Conservation (phyloP, 1,140 invertebrate genomes). For the Pissodes strobi region DNA sequence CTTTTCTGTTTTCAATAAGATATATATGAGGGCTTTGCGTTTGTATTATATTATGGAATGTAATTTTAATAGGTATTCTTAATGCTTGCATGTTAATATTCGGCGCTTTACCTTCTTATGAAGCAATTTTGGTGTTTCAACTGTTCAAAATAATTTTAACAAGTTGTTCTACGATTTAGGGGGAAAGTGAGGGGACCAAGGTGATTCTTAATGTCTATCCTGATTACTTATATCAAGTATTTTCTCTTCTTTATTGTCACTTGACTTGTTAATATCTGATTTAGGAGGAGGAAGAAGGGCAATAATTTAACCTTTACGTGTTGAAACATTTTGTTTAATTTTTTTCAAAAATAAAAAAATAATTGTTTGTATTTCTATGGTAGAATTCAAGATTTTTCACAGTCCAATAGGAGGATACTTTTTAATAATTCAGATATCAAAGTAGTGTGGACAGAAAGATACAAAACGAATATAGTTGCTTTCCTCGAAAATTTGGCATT, state of each 20-base stretch:
- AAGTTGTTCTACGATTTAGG: neutral
- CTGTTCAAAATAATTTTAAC: neutral
- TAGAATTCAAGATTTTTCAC: neutral
- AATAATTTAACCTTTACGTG: slow-evolving; percentile 13
- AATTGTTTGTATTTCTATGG: neutral
- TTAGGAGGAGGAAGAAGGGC: slow-evolving; percentile 5
- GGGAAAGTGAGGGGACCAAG: neutral
- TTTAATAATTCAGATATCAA: neutral
- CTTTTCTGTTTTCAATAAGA: too few species aligned
- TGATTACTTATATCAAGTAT: slow-evolving; percentile 1
- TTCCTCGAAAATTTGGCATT: neutral
- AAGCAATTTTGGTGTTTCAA: neutral
- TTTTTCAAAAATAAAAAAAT: slow-evolving; percentile 16
- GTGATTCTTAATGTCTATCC: slow-evolving; percentile 19
- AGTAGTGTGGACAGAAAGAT: slow-evolving; percentile 14
- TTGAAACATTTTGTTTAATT: slow-evolving; percentile 16
- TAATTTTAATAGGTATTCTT: neutral
- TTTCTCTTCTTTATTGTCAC: neutral
- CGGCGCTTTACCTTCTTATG: neutral
- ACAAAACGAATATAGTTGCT: slow-evolving; percentile 3
- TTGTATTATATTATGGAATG: too few species aligned
- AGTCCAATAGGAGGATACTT: neutral
- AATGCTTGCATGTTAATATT: neutral
- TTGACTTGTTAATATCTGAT: slow-evolving; percentile 10
- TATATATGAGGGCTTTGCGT: too few species aligned